Base-by-base conservation (phyloP, 92 coral and sea anemone genomes). In the Montipora capitata region DNA sequence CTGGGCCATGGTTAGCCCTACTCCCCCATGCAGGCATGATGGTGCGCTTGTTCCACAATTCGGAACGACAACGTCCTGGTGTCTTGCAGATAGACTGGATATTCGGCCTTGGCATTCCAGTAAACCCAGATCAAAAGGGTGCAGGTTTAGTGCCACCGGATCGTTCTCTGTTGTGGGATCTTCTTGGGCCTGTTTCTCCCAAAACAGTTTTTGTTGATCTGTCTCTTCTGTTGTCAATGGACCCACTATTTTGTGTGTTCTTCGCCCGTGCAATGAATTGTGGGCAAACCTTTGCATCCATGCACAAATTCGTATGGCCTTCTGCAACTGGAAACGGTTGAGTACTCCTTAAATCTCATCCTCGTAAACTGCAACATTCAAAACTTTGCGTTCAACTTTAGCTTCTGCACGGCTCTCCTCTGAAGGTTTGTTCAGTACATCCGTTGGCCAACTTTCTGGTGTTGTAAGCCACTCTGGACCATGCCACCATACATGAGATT, bases 401-500 rank as follows among this genome's bases (percentile, higher is more conserved):
- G 80, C 65, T 52, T 76, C 17, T 62, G 65, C 64, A 6, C 4
- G 80, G 80, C 65, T 76, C 43, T 51, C 80, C 15, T 76, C 68
- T 7, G 42, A 17, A 49, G 65, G 80, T 45, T 86, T 15, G 67
- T 70, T 52, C 8, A 48, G 77, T 77, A 67, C 89, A 56, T 74
- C 82, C 40, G 75, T 76, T 48, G 94, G 90, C 91, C 91, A 90
- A 15, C 40, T 66, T 3, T 79, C 16, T 3, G 62, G 90, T 48
- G 75, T 59, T 5, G 56, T 1, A 12, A 92, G 65, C 94, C 92
- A 92, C 81, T 77, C 78, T 2, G 89, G 89, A 38, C 90, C 90
- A 44, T 65, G 17, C 86, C 84, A 88, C 95, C 89, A 88, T 52
- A 76, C 40, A 42, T 91, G 40, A 58, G 70, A 4, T n/a, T 80